phyloP scores from a whole-genome alignment of 2,113 vertebrate species.

The Maccullochella peelii region DNA sequence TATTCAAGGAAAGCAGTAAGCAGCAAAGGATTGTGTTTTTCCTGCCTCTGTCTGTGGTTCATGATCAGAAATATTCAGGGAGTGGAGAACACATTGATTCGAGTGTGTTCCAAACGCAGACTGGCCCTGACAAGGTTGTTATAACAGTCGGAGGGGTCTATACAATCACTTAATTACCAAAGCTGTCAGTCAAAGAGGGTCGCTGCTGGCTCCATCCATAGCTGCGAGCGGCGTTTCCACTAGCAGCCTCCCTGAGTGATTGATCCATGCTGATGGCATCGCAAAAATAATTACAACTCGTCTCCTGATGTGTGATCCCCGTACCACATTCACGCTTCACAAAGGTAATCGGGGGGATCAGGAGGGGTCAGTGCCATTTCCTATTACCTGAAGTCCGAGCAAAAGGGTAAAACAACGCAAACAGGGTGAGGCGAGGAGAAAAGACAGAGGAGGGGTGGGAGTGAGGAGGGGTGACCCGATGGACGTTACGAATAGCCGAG shows the following conservation, averaged over 20 bases:
- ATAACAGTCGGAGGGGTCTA: constrained; percentile 93
- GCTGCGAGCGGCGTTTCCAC: constrained; percentile 91
- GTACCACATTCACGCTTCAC: constrained; percentile 93
- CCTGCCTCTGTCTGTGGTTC: constrained; percentile 68
- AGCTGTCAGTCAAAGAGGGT: constrained; percentile 96
- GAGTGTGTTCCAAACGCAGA: constrained; percentile 90
- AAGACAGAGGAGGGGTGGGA: constrained; percentile 36
- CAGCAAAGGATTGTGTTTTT: constrained; percentile 58
- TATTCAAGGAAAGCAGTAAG: constrained; percentile 32
- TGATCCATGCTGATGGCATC: constrained; percentile 97
- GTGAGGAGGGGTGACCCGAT: constrained; percentile 43
- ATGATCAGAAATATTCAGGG: constrained; percentile 87
- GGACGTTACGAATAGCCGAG: constrained; percentile 84
- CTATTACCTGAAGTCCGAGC: constrained; percentile 91
- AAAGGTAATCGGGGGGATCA: constrained; percentile 94
- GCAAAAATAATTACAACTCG: constrained; percentile 96
- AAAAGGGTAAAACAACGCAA: constrained; percentile 85
- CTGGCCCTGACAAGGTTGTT: constrained; percentile 98
- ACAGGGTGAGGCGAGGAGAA: constrained; percentile 57
- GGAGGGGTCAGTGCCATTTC: constrained; percentile 96
- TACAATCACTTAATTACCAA: constrained; percentile 99
- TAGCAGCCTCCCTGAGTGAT: constrained; percentile 90
- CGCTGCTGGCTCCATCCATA: constrained; percentile 86
- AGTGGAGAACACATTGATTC: constrained; percentile 94
- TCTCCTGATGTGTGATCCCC: constrained; percentile 97